phyloP scores from a whole-genome alignment of 2,113 vertebrate species.

The Pomatostomus ruficeps region DNA sequence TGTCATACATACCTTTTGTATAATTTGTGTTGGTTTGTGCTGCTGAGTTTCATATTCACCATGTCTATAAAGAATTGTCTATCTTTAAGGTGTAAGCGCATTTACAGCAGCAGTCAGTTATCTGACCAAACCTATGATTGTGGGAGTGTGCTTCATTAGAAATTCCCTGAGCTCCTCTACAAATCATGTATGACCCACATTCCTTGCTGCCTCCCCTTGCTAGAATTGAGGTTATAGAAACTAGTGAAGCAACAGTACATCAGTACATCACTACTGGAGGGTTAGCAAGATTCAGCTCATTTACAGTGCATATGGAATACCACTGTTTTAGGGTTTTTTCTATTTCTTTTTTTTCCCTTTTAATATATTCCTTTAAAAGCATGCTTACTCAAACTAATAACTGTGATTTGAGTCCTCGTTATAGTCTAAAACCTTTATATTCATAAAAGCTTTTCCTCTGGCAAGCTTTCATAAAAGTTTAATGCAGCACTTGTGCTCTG shows the following conservation, averaged over 20 bases:
- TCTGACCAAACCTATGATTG: background rate
- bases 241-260: background rate
- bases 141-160: background rate
- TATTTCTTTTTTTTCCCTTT: background rate
- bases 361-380: background rate
- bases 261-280: background rate
- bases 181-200: background rate
- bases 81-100: background rate
- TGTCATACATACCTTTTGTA: background rate
- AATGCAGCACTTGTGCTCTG: background rate
- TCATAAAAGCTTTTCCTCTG: constrained; percentile 13
- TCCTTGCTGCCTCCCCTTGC: background rate
- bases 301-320: background rate
- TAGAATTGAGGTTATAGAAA: background rate
- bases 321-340: background rate
- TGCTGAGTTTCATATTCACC: background rate
- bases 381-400: constrained; percentile 2
- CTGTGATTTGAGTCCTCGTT: background rate
- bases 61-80: background rate
- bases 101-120: background rate
- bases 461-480: background rate
- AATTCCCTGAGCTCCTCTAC: background rate
- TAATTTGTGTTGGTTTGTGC: background rate
- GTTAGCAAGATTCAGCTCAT: background rate
- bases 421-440: background rate